Percentiles rank a stretch among this genome's conserved stretches.
These are phyloP conservation scores for Ammospiza caudacuta DNA, from an alignment of 2,113 vertebrate genomes.

Conservation along the genomic window DNA sequence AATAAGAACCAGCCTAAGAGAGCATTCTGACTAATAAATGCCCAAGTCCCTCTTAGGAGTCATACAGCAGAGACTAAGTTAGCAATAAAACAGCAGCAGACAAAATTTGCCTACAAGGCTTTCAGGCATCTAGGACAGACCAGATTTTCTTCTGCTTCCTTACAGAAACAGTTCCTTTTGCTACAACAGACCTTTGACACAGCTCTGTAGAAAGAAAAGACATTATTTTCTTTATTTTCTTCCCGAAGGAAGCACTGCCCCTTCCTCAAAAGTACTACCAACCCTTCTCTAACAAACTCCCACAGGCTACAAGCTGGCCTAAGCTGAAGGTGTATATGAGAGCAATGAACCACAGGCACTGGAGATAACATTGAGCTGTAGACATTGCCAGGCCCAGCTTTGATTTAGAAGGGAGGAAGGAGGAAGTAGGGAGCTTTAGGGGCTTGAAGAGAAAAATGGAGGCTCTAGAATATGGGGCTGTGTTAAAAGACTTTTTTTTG, in stretches of 20 bases:
- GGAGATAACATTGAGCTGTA: background rate
- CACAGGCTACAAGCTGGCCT: background rate
- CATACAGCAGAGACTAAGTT: background rate
- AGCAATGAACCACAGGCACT: background rate
- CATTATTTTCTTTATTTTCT: background rate
- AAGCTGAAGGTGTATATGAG: background rate
- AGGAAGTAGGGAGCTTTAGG: background rate
- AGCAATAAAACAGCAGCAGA: background rate
- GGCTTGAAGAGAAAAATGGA: background rate
- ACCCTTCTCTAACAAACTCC: background rate
- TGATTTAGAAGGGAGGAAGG: background rate
- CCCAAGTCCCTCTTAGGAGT: background rate
- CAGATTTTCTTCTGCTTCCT: background rate
- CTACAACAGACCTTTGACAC: background rate
- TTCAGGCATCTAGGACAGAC: background rate
- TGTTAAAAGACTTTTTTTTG: background rate
- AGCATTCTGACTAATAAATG: background rate
- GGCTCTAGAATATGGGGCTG: rapidly evolving
- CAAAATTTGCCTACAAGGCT: background rate
- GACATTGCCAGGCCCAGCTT: background rate
- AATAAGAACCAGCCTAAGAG: background rate
- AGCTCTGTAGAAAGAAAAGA: background rate
- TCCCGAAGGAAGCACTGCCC: rapidly evolving
- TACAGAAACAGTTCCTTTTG: background rate
- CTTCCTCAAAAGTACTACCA: background rate